phyloP scores from a whole-genome alignment of 1,140 invertebrate species.

The Sarcophaga bullata region DNA sequence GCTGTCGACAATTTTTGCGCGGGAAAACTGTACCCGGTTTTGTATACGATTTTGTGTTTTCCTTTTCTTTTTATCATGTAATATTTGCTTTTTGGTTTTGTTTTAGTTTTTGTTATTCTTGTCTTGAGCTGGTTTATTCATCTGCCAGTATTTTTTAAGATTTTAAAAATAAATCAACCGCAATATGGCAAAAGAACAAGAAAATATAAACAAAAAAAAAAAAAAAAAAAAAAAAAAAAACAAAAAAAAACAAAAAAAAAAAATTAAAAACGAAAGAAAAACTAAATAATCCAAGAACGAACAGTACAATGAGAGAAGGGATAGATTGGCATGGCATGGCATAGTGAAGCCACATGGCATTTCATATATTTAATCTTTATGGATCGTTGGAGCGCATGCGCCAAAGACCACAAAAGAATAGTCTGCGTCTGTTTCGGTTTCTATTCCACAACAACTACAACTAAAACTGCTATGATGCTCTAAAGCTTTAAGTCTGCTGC shows the following conservation, averaged over 20 bases:
- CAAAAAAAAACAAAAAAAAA: background rate
- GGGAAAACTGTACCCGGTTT: constrained; percentile 40
- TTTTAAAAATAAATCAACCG: constrained; percentile 41
- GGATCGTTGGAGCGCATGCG: constrained; percentile 36
- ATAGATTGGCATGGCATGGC: background rate
- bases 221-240: background rate
- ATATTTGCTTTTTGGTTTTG: background rate
- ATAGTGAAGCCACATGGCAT: constrained; percentile 33
- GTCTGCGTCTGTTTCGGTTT: background rate
- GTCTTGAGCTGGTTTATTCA: background rate
- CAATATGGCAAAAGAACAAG: background rate
- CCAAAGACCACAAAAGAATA: constrained; percentile 35
- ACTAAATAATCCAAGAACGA: background rate
- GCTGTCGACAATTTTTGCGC: constrained; percentile 18
- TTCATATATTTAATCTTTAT: constrained; percentile 40
- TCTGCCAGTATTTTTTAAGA: background rate
- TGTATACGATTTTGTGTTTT: background rate
- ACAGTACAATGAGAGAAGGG: background rate
- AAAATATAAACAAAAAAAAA: constrained; percentile 1
- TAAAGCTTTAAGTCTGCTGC: background rate
- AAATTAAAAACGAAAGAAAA: background rate
- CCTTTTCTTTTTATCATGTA: background rate
- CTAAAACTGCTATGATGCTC: too few relatives aligned
- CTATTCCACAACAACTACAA: background rate
- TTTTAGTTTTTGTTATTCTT: background rate